Conservation (phyloP, 1,140 invertebrate species). For the Rhizoglyphus robini region DNA sequence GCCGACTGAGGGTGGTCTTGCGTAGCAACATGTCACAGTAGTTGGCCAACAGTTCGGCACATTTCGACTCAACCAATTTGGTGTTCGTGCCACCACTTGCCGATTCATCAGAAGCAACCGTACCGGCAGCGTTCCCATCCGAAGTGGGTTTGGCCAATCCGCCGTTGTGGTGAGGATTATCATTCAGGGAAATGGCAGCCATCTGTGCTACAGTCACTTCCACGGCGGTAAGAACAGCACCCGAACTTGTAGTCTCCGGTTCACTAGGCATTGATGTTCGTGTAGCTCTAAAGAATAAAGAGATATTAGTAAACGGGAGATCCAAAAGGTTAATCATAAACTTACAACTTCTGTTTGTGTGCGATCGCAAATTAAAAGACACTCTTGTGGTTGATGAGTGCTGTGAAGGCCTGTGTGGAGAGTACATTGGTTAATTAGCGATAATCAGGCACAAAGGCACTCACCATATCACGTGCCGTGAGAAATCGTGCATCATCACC, state of each 20-base stretch:
- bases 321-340: too few relatives aligned
- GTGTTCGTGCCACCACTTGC: too few relatives aligned
- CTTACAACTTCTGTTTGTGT: not conserved
- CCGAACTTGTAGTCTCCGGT: too few relatives aligned
- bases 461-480: slow-evolving; percentile 80
- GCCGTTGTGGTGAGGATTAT: not conserved
- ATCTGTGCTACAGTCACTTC: not conserved
- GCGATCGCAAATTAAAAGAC: not conserved
- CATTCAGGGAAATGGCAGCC: not conserved
- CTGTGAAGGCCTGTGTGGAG: slow-evolving; percentile 68
- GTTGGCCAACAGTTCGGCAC: slow-evolving; percentile 94
- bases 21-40: slow-evolving; percentile 99
- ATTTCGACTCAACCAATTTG: slow-evolving; percentile 66
- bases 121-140: too few relatives aligned
- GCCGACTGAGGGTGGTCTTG: slow-evolving; percentile 89
- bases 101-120: not conserved
- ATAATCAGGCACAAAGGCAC: too few relatives aligned
- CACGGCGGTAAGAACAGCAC: not conserved
- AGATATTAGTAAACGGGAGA: too few relatives aligned
- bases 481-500: slow-evolving; percentile 92
- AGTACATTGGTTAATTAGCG: too few relatives aligned
- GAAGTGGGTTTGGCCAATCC: not conserved
- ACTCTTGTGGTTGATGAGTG: slow-evolving; percentile 88
- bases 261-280: too few relatives aligned
- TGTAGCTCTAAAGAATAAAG: too few relatives aligned